phyloP scores from a whole-genome alignment of 2,113 vertebrate species.

The Oncorhynchus kisutch region DNA sequence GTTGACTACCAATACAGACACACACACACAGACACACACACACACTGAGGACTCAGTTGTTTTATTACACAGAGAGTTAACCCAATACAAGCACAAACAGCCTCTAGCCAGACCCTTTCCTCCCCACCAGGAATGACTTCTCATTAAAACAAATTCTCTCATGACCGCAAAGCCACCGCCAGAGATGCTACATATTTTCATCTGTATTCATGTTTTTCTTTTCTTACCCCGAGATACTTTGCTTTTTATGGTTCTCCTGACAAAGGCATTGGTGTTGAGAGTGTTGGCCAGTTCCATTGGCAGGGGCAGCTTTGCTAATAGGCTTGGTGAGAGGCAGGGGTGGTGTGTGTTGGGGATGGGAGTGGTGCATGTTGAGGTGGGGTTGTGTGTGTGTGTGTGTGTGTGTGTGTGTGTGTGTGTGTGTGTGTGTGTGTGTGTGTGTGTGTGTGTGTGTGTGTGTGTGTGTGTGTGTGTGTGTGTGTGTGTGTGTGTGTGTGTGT shows the following conservation, averaged over 20 bases:
- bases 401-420: neutral
- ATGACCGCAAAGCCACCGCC: conserved; percentile 30
- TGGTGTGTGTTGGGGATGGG: neutral
- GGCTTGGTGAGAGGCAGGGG: neutral
- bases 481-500: neutral
- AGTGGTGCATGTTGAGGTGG: neutral
- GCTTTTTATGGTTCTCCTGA: conserved; percentile 36
- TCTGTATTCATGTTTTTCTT: conserved; percentile 25
- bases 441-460: neutral
- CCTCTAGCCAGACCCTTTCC: conserved; percentile 19
- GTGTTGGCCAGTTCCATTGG: conserved; percentile 21
- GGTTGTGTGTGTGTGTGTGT: neutral
- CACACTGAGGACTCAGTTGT: conserved; percentile 10
- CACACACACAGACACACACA: neutral
- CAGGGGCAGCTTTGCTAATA: conserved; percentile 25
- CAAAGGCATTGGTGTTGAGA: conserved; percentile 10
- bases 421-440: neutral
- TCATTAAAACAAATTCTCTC: conserved; percentile 46
- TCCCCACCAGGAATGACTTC: conserved; percentile 46
- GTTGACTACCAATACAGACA: conserved; percentile 5
- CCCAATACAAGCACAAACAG: conserved; percentile 51
- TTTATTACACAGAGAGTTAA: conserved; percentile 53
- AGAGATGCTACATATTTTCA: conserved; percentile 6
- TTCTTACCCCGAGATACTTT: neutral
- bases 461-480: neutral